These are phyloP conservation scores for Ptychoptera contaminata DNA, from an alignment of 2,888 invertebrate genomes.

Conservation along the genomic window DNA sequence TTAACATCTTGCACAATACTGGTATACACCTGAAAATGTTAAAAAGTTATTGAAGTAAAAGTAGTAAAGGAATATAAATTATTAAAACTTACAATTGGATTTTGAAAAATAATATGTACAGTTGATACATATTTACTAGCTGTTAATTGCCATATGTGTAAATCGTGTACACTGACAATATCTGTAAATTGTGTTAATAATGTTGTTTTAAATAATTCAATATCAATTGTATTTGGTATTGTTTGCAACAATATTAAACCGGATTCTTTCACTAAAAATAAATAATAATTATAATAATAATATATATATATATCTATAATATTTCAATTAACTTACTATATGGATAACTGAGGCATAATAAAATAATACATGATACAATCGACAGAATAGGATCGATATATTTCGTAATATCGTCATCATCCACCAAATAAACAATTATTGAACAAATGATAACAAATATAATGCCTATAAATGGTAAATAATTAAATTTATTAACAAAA, in stretches of 20 bases:
- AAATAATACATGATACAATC: slow-evolving; percentile 51
- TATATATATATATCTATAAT: neutral
- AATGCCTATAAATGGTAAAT: slow-evolving; percentile 37
- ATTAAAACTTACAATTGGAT: slow-evolving; percentile 34
- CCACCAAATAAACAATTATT: slow-evolving; percentile 40
- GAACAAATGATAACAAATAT: slow-evolving; percentile 58
- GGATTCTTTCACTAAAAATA: slow-evolving; percentile 66
- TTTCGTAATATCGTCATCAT: slow-evolving; percentile 44
- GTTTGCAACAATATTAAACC: slow-evolving; percentile 81
- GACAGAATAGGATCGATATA: slow-evolving; percentile 60
- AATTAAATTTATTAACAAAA: neutral
- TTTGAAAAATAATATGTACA: slow-evolving; percentile 61
- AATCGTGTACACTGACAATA: slow-evolving; percentile 65
- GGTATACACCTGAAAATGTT: slow-evolving; percentile 32
- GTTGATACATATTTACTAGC: slow-evolving; percentile 67
- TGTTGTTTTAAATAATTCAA: slow-evolving; percentile 48
- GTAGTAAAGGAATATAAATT: slow-evolving; percentile 1
- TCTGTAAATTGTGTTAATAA: slow-evolving; percentile 49
- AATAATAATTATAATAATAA: slow-evolving; percentile 8
- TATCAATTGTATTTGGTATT: slow-evolving; percentile 77
- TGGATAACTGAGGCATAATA: slow-evolving; percentile 62
- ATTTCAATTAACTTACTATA: slow-evolving; percentile 44
- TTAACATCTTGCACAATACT: slow-evolving; percentile 44
- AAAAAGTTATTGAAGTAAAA: neutral
- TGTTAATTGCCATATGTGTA: slow-evolving; percentile 80